These are phyloP conservation scores for Trichogramma pretiosum DNA, from an alignment of 1,140 invertebrate species.

Conservation along the genomic window DNA sequence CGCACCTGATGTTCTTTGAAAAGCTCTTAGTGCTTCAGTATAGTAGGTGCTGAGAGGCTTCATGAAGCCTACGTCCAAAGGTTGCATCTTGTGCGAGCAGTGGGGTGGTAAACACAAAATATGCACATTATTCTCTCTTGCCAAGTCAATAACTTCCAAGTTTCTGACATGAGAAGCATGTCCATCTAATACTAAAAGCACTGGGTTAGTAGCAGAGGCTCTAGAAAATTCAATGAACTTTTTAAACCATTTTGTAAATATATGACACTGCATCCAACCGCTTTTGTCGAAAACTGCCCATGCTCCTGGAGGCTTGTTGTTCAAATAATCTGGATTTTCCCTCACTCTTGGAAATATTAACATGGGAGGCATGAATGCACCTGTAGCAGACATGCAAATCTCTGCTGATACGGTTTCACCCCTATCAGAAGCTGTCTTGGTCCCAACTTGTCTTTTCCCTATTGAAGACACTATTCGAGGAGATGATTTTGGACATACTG, in stretches of 20 bases:
- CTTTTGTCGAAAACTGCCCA: constrained; percentile 6
- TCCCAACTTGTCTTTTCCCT: constrained; percentile 24
- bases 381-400: constrained; percentile 34
- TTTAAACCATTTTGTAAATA: too few relatives aligned
- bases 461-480: constrained; percentile 1
- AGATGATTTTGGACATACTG: background rate
- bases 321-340: constrained; percentile 26
- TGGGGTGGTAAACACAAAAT: constrained; percentile 32
- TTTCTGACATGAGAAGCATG: constrained; percentile 28
- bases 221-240: constrained; percentile 19
- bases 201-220: constrained; percentile 18
- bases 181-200: constrained; percentile 25
- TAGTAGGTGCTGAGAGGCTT: constrained; percentile 22
- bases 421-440: constrained; percentile 26
- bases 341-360: constrained; percentile 31
- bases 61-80: constrained; percentile 32
- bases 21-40: constrained; percentile 28
- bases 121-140: constrained; percentile 19
- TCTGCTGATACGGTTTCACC: constrained; percentile 31
- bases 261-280: constrained; percentile 23
- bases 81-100: constrained; percentile 33
- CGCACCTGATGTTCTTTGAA: constrained; percentile 23
- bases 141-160: constrained; percentile 11
- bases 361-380: constrained; percentile 32
- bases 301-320: constrained; percentile 17